A percentile compares a stretch with the other conserved stretches of the same genome.
Conservation (phyloP, 2,797 vertebrate species). For the Characodon lateralis region DNA sequence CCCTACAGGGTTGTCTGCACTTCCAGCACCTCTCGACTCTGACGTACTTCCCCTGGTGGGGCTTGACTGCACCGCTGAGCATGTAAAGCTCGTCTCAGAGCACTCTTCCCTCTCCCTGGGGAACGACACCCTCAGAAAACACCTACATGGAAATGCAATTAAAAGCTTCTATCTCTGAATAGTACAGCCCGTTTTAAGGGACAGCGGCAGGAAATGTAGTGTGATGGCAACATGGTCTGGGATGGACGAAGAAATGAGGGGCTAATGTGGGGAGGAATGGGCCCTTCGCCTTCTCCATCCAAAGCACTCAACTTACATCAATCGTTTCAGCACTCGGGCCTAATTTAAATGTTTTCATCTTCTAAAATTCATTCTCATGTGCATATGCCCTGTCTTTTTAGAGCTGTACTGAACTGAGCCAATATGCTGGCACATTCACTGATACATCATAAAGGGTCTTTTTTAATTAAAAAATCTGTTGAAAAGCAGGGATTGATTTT, state of each 20-base stretch:
- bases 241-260: conserved; percentile 55
- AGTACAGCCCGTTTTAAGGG: conserved; percentile 65
- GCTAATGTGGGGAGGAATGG: conserved; percentile 16
- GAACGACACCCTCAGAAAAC: conserved; percentile 76
- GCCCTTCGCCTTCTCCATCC: conserved; percentile 59
- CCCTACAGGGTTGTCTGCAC: conserved; percentile 75
- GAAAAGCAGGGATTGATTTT: background rate
- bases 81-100: conserved; percentile 73
- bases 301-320: conserved; percentile 60
- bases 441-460: conserved; percentile 10
- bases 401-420: conserved; percentile 28
- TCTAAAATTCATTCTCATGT: conserved; percentile 37
- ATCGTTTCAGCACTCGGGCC: conserved; percentile 63
- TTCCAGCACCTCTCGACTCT: conserved; percentile 71
- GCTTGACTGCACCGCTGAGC: conserved; percentile 69
- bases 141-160: conserved; percentile 84
- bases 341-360: conserved; percentile 61
- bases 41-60: conserved; percentile 70
- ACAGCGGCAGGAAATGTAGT: conserved; percentile 66
- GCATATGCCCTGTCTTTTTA: conserved; percentile 42
- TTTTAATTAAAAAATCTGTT: background rate
- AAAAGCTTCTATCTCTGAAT: conserved; percentile 77
- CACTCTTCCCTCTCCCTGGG: conserved; percentile 75
- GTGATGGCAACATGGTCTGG: conserved; percentile 53
- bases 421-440: background rate